These are phyloP conservation scores for Epizoanthus ramosus DNA, from an alignment of 92 coral and sea anemone species.

Conservation along the genomic window DNA sequence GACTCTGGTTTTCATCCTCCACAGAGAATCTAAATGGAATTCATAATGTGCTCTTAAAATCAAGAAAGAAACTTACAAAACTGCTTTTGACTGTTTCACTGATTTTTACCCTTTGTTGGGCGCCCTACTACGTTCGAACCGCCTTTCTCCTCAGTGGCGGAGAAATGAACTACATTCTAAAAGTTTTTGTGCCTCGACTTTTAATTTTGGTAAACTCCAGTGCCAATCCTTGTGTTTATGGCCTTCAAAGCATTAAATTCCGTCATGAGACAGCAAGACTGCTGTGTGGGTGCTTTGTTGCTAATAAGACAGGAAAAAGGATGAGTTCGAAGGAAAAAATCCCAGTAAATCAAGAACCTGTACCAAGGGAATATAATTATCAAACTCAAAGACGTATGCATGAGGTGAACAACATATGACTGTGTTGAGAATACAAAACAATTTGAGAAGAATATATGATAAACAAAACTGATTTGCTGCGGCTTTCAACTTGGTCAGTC, in stretches of 20 bases:
- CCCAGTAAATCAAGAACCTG: too few species aligned
- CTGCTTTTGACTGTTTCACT: conserved; percentile 39
- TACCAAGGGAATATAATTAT: too few species aligned
- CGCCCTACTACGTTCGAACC: conserved; percentile 49
- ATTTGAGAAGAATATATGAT: too few species aligned
- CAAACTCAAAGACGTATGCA: too few species aligned
- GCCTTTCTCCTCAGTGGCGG: conserved; percentile 30
- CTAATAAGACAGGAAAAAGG: background rate
- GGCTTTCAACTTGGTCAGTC: too few species aligned
- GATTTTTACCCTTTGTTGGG: conserved; percentile 53
- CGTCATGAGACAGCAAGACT: conserved; percentile 28
- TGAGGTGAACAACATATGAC: too few species aligned
- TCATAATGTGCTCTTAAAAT: conserved; percentile 30
- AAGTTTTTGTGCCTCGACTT: conserved; percentile 49
- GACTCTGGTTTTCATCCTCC: conserved; percentile 43
- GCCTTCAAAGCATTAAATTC: conserved; percentile 50
- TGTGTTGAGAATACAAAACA: too few species aligned
- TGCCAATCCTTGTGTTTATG: conserved; percentile 55
- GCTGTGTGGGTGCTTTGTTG: background rate
- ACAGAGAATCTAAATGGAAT: background rate
- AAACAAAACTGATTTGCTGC: too few species aligned
- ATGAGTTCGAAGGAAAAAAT: background rate
- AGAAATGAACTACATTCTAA: conserved; percentile 21
- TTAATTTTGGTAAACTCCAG: conserved; percentile 51
- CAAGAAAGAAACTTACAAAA: conserved; percentile 51